Evolutionary conservation across 2,888 invertebrate species (phyloP), one percentile per base, ranked within the genome.

Genomic region (Oscheius onirici): DNA sequence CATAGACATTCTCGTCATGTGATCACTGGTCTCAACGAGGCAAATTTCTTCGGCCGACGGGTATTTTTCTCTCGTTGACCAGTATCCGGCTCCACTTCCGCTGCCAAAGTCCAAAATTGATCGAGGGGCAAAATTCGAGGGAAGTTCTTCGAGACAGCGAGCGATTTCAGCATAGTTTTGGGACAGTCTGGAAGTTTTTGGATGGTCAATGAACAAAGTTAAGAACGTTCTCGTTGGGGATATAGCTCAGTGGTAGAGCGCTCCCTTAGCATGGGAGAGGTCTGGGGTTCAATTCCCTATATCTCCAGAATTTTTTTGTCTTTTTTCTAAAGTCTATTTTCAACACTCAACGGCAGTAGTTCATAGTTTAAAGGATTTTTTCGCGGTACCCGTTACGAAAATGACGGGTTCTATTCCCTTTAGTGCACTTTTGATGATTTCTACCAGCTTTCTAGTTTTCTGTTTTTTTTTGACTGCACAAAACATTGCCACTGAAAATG

Each of bases 21-120:
- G 90, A 0, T 90, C 86, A 0, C 95, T 95, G 6, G 91, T 89
- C 85, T 97, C 97, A 0, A 96, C 93, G 87, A 93, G 93, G 81
- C 92, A 92, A 87, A 93, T 93, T 89, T 97, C 95, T 83, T 90
- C 91, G 40, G 95, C 90, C 22, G 91, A 88, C n/a, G 75, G 76
- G 71, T 73, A 74, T 43, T 51, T 54, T 74, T 73, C 28, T 82
- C 92, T 92, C 0, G 92, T 91, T 0, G 94, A 95, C 92, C 92
- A 92, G 58, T 85, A 85, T 6, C 76, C 93, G 0, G 93, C 93
- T 0, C 95, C 95, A 3, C 94, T 89, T 0, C 97, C 97, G 5
- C 95, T 94, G 0, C 96, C 97, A 88, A 94, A 95, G 89, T 97
- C 95, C 81, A 95, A 93, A 78, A 94, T 91, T 73, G 92, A 91